These are phyloP conservation scores for Corythaeola cristata DNA, from an alignment of 2,113 vertebrate genomes.

Conservation along the genomic window DNA sequence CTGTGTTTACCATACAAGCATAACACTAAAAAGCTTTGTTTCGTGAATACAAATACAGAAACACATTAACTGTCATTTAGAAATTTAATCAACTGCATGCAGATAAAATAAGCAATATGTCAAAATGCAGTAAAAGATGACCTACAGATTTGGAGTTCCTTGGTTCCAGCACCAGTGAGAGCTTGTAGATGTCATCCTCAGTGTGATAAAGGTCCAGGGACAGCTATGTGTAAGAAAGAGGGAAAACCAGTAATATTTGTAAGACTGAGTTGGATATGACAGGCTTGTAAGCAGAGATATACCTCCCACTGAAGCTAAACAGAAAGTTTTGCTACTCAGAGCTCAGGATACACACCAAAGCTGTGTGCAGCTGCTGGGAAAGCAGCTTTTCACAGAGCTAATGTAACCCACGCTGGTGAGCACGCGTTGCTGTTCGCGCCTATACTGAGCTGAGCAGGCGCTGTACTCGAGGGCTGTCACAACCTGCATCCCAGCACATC, in stretches of 20 bases:
- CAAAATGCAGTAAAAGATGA: not conserved
- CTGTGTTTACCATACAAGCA: not conserved
- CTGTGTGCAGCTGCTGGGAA: not conserved
- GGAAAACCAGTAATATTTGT: not conserved
- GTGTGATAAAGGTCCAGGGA: conserved; percentile 97
- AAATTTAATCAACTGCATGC: not conserved
- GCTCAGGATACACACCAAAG: accelerated
- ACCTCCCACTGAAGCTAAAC: not conserved
- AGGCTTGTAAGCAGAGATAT: not conserved
- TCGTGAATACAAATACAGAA: not conserved
- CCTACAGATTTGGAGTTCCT: conserved; percentile 89
- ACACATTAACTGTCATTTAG: not conserved
- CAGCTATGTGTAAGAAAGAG: conserved; percentile 77
- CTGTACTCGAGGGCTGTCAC: not conserved
- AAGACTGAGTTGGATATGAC: not conserved
- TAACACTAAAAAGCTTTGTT: not conserved
- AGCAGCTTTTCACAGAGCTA: not conserved
- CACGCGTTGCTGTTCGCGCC: accelerated
- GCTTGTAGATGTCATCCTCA: conserved; percentile 97
- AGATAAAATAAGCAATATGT: not conserved
- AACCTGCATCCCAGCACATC: accelerated
- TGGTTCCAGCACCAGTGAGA: conserved; percentile 93
- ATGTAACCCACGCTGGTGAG: not conserved
- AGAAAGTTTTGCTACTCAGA: not conserved
- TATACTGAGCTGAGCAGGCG: not conserved